Percentiles rank a stretch among this genome's conserved stretches.
phyloP scores from a whole-genome alignment of 2,888 invertebrate species.

The Agrotis clavis region DNA sequence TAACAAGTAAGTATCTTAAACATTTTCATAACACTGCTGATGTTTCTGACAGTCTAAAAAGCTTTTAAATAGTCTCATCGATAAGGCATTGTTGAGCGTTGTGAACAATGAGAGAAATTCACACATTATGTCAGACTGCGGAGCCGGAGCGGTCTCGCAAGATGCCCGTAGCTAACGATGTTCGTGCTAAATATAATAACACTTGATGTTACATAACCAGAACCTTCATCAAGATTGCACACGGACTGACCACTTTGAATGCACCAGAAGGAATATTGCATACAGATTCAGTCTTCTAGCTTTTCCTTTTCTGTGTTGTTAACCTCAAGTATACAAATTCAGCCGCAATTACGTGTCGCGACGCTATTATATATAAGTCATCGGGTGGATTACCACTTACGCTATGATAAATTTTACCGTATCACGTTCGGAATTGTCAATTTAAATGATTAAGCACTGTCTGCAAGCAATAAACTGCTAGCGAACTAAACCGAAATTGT shows the following conservation, averaged over 20 bases:
- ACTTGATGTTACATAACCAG: slow-evolving; percentile 35
- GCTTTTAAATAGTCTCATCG: slow-evolving; percentile 60
- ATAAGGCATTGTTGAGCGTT: slow-evolving; percentile 55
- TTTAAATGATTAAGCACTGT: slow-evolving; percentile 38
- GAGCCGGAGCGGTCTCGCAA: slow-evolving; percentile 55
- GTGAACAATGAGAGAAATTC: slow-evolving; percentile 73
- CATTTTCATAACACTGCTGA: slow-evolving; percentile 46
- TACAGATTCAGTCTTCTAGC: not conserved
- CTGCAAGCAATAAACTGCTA: slow-evolving; percentile 39
- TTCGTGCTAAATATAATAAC: slow-evolving; percentile 55
- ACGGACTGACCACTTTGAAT: slow-evolving; percentile 31
- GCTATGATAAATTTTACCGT: slow-evolving; percentile 43
- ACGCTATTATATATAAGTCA: slow-evolving; percentile 36
- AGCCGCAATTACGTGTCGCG: slow-evolving; percentile 30
- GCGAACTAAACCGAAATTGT: slow-evolving; percentile 46
- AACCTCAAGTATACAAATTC: slow-evolving; percentile 17
- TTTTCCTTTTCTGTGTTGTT: slow-evolving; percentile 21
- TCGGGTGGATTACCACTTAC: slow-evolving; percentile 22
- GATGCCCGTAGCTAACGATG: slow-evolving; percentile 54
- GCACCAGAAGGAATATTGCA: slow-evolving; percentile 1
- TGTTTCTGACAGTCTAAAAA: slow-evolving; percentile 49
- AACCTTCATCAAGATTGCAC: slow-evolving; percentile 34
- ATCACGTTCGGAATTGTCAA: slow-evolving; percentile 45
- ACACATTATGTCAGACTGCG: slow-evolving; percentile 70
- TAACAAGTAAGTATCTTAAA: slow-evolving; percentile 9